Conservation (phyloP, 1,140 invertebrate genomes). For the Pantala flavescens region DNA sequence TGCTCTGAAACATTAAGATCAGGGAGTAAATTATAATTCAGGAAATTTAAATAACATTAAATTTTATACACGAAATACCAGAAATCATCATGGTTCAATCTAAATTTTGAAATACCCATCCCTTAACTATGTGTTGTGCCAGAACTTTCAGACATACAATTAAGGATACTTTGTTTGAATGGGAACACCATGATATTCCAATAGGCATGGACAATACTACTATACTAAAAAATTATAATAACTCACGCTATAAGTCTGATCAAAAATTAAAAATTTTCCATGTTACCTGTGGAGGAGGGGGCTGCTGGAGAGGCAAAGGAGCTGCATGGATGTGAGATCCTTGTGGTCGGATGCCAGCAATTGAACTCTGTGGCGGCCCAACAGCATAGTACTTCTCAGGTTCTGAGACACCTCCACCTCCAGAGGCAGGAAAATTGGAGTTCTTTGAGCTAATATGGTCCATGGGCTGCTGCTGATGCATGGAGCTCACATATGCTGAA, state of each 20-base stretch:
- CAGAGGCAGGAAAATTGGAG: not conserved
- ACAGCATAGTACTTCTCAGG: not conserved
- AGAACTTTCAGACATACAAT: too few species aligned
- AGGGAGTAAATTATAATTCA: not conserved
- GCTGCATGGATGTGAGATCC: not conserved
- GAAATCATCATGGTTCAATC: too few species aligned
- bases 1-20: constrained; percentile 31
- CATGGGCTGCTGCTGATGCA: not conserved
- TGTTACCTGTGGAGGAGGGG: not conserved
- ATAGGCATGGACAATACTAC: too few species aligned
- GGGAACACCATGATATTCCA: too few species aligned
- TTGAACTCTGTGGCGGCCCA: not conserved
- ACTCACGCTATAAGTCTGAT: too few species aligned
- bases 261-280: too few species aligned
- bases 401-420: not conserved
- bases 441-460: not conserved
- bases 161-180: too few species aligned
- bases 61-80: too few species aligned
- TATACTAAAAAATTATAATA: too few species aligned
- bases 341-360: not conserved
- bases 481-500: not conserved
- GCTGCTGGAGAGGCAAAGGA: not conserved
- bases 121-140: too few species aligned
- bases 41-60: too few species aligned
- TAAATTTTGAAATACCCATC: too few species aligned